These are phyloP conservation scores for Lycocorax pyrrhopterus DNA, from an alignment of 2,113 vertebrate genomes.

Conservation along the genomic window DNA sequence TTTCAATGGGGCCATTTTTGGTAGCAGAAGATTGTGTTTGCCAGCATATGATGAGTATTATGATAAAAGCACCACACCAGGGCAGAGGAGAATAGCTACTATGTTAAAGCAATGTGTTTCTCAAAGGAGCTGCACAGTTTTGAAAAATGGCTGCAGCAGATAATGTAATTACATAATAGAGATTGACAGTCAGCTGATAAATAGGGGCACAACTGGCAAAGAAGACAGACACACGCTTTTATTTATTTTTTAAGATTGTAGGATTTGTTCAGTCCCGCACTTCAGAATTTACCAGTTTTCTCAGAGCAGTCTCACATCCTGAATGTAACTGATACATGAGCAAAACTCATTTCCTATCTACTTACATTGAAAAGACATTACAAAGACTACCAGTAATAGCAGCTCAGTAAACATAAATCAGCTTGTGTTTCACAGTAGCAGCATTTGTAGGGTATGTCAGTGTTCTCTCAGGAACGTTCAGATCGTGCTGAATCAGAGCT, in stretches of 20 bases:
- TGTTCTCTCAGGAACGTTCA: not conserved
- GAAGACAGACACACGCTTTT: not conserved
- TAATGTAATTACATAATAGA: constrained; percentile 9
- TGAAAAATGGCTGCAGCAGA: constrained; percentile 24
- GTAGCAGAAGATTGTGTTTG: constrained; percentile 29
- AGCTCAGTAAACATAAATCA: not conserved
- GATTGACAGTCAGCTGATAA: not conserved
- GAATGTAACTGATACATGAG: not conserved
- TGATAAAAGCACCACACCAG: constrained; percentile 36
- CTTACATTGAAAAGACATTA: not conserved
- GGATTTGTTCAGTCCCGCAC: not conserved
- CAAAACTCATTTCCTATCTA: not conserved
- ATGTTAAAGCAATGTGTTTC: constrained; percentile 26
- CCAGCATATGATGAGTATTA: constrained; percentile 11
- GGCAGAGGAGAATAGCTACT: constrained; percentile 4
- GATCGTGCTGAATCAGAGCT: not conserved
- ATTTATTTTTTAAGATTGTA: not conserved
- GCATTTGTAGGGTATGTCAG: not conserved
- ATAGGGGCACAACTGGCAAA: not conserved
- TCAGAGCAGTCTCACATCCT: not conserved
- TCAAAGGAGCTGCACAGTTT: not conserved
- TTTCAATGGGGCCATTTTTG: constrained; percentile 16
- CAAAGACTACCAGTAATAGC: not conserved
- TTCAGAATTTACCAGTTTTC: not conserved
- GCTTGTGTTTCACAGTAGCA: not conserved